Percentiles rank a stretch among this genome's conserved stretches.
Conservation (phyloP, 2,113 vertebrate species). For the Syngnathoides biaculeatus region DNA sequence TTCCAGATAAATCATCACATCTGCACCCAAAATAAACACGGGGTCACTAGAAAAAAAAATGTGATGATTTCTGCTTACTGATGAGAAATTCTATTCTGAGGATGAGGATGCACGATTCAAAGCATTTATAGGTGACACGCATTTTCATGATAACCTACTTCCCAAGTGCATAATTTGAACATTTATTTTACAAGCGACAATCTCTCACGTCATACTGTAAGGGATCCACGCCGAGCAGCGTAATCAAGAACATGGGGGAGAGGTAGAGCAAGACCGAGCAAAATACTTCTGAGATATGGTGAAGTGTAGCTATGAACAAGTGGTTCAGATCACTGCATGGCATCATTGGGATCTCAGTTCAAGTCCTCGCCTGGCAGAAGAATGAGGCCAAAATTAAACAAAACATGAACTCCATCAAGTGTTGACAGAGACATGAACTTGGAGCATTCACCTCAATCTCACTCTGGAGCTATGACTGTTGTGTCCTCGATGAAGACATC, state of each 20-base stretch:
- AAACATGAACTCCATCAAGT: not conserved
- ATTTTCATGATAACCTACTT: not conserved
- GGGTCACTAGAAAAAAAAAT: not conserved
- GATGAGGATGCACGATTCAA: not conserved
- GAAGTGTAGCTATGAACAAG: no score
- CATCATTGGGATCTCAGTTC: no score
- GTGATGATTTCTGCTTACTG: not conserved
- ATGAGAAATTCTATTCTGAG: slow-evolving; percentile 28
- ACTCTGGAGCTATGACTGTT: no score
- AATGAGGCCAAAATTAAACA: no score
- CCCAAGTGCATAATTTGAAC: not conserved
- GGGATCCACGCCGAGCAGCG: not conserved
- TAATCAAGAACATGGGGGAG: no score
- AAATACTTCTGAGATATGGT: no score
- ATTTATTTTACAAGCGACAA: not conserved
- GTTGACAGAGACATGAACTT: not conserved
- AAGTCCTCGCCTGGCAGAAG: no score
- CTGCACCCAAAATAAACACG: slow-evolving; percentile 24
- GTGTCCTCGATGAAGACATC: no score
- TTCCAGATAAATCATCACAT: slow-evolving; percentile 9
- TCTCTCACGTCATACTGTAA: not conserved
- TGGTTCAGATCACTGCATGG: no score
- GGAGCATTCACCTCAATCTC: no score
- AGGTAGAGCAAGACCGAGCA: no score
- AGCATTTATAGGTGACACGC: slow-evolving; percentile 6